Conservation (phyloP, 2,797 vertebrate species). For the Pelochelys cantorii region DNA sequence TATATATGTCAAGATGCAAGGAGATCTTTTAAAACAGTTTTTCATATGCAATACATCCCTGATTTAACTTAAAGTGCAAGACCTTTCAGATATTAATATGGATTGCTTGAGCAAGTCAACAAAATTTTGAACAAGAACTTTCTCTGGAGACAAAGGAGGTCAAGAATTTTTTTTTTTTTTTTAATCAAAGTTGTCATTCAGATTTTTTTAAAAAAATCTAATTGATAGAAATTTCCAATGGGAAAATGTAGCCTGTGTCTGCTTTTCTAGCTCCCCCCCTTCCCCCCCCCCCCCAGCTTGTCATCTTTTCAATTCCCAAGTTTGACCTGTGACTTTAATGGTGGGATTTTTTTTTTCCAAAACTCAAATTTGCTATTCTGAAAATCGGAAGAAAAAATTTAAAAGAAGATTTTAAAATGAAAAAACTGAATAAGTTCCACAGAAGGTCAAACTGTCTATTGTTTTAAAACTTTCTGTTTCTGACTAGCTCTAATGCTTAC, state of each 20-base stretch:
- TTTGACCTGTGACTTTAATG: not conserved
- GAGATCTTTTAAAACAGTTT: constrained; percentile 36
- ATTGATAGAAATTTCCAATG: not conserved
- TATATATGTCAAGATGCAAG: not conserved
- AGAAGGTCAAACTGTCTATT: not conserved
- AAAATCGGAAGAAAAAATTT: not conserved
- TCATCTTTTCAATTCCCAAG: not conserved
- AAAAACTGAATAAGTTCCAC: not conserved
- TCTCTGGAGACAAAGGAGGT: not conserved
- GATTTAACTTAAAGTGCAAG: not conserved
- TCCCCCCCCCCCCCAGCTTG: not conserved
- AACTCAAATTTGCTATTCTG: not conserved
- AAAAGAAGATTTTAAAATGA: not conserved
- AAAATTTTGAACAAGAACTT: not conserved
- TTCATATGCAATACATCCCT: not conserved
- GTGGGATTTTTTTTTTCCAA: not conserved
- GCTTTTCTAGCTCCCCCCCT: not conserved
- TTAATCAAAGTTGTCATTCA: not conserved
- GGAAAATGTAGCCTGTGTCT: not conserved
- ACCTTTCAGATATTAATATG: not conserved
- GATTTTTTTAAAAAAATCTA: not conserved
- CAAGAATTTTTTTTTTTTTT: too few species aligned
- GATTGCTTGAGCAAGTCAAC: not conserved
- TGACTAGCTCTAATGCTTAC: not conserved
- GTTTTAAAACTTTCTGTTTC: not conserved